Evolutionary conservation across 2,113 vertebrate genomes (phyloP), one percentile per base, ranked within the genome.

Genomic region (Taxidea taxus): DNA sequence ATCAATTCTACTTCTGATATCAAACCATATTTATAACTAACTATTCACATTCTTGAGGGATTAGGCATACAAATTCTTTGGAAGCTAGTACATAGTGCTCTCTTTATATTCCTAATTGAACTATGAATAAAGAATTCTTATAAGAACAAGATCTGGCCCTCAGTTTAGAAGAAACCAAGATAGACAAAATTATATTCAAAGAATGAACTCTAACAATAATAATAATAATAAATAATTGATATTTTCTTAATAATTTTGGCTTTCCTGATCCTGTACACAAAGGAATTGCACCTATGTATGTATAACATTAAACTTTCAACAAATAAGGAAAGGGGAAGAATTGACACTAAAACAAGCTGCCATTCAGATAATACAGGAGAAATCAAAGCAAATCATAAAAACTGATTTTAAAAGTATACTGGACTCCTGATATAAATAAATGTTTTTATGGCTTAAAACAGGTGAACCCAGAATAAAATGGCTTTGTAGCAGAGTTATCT

Each of bases 31-130:
- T 96, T 90, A 95, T 87, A 95, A 95, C 80, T 80, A 97, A 89
- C 49, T 97, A 54, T 78, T 87, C 47, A 87, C 91, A 94, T 97
- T 81, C 81, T 93, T 96, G 42, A 81, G 42, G 23, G 27, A 96
- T 90, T 94, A 90, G n/a, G 15, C 62, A 90, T 80, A 81, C 37
- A 94, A 42, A 93, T 96, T 96, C 60, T 81, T 94, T 87, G 77
- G 47, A 90, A 94, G 29, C 58, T 85, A 90, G 54, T 64, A 80
- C 87, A 96, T 66, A 93, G 81, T 92, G 12, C 29, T 58, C 70
- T 92, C 75, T 95, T 96, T 94, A 92, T 95, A 95, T 90, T 92
- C 58, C 49, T 78, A 84, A 54, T 16, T 87, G 42, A 81, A 20
- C 34, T 82, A 21, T 62, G 58, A 94, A 87, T 85, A 87, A 92